Evolutionary conservation across 2,888 invertebrate genomes (phyloP).

Genomic region (Entomobrya proxima): DNA sequence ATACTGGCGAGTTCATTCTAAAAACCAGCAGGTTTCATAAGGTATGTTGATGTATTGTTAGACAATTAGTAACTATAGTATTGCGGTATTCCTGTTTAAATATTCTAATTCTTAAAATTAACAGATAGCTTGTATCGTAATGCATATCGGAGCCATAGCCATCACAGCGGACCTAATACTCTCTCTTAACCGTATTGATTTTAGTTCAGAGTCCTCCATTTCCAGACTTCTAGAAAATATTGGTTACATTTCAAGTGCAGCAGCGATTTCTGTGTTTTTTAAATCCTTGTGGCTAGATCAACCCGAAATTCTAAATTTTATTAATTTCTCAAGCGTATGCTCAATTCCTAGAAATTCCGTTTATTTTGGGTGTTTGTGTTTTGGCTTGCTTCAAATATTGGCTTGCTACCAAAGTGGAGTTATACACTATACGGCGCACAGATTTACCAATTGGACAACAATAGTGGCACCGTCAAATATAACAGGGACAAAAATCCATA

Average conservation of each 20-base stretch:
- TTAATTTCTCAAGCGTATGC: not conserved
- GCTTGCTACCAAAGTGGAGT: not conserved
- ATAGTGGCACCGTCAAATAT: not conserved
- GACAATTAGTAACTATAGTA: not conserved
- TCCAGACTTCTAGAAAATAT: slow-evolving; percentile 2
- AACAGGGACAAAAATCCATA: not conserved
- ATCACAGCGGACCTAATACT: not conserved
- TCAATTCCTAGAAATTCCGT: not conserved
- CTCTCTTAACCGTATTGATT: too few relatives aligned
- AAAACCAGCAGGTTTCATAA: not conserved
- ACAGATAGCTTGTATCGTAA: not conserved
- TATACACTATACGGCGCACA: not conserved
- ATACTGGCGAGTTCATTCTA: not conserved
- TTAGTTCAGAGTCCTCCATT: not conserved
- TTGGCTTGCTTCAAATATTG: not conserved
- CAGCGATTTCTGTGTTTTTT: not conserved
- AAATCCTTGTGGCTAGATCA: slow-evolving; percentile 29
- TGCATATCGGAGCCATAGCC: not conserved
- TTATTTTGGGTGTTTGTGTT: not conserved
- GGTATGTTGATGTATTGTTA: not conserved
- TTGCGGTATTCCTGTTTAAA: not conserved
- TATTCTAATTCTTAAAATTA: not conserved
- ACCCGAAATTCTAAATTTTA: not conserved
- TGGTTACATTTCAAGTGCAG: not conserved
- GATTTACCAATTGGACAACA: not conserved